Base-by-base conservation (phyloP, 2,113 vertebrate species). In the Candoia aspera region DNA sequence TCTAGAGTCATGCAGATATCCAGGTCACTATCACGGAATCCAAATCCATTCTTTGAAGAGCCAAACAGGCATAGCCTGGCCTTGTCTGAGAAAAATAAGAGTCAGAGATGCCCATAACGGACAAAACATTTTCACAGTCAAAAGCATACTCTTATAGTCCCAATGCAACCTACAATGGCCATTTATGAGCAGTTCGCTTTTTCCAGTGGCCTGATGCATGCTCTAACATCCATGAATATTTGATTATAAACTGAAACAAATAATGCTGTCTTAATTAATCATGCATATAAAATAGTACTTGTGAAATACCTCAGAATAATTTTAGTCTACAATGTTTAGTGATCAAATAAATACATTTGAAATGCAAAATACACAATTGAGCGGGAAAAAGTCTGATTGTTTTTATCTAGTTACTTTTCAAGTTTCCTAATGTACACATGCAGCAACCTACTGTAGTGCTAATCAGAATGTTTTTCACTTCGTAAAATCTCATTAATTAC, bases 1-100 rank as follows among this genome's bases (percentile, higher is more conserved):
- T 99, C 99, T 93, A 99, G 96, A 0, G 99, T 99, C 99, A 99
- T 99, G 96, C 99, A 99, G 97, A 99, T 99, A 97, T 99, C 99
- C 6, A 99, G 97, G 97, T 99, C 99, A 57, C 99, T 99, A 97
- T 99, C 99, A 6, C 98, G 99, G 97, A 99, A 99, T 53, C 99
- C 99, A 95, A 99, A 99, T 54, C 99, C 99, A 87, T 99, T 99
- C 96, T 99, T 99, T 54, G 99, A 99, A 92, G 99, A 99, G n/a
- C 99, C 99, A 95, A 99, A 99, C 94, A 99, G 97, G 92, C 99
- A 99, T 92, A 99, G 98, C 94, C 99, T 98, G 92, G 99, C 98
- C 96, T 99, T 99, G 90, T 99, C 99, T 99, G 96, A 96, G 58
- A 23, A 94, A 95, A 93, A 90, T 87, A 91, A 87, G 94, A 0